These are phyloP conservation scores for Synaphobranchus kaupii DNA, from an alignment of 2,797 vertebrate species.

Conservation along the genomic window DNA sequence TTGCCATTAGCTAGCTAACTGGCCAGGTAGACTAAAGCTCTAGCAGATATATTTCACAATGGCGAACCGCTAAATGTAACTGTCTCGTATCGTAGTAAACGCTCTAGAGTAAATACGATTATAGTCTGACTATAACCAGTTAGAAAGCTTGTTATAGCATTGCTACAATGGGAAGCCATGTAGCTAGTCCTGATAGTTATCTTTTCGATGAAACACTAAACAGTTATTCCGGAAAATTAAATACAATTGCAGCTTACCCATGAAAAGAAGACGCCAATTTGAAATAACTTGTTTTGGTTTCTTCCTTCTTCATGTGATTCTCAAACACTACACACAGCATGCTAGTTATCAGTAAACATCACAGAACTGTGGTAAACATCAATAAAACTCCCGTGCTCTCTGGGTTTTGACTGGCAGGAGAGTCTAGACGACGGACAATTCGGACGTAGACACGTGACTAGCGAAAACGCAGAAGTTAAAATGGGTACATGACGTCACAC, in stretches of 20 bases:
- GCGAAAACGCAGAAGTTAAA: not conserved
- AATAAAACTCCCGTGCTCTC: not conserved
- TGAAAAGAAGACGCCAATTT: slow-evolving; percentile 2
- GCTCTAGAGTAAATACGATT: not conserved
- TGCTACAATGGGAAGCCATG: not conserved
- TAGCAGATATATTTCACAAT: not conserved
- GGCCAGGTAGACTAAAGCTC: not conserved
- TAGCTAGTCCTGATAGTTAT: not conserved
- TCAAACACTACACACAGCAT: not conserved
- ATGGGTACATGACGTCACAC: not conserved
- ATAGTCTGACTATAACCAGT: not conserved
- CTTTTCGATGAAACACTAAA: not conserved
- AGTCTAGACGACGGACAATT: not conserved
- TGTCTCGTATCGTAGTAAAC: not conserved
- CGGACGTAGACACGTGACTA: not conserved
- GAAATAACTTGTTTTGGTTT: not conserved
- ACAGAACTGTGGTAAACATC: not conserved
- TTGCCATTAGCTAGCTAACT: not conserved
- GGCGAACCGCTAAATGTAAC: not conserved
- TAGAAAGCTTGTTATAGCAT: not conserved
- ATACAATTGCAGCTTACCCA: not conserved
- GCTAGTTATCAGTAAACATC: not conserved
- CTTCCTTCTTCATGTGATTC: not conserved
- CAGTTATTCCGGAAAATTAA: not conserved
- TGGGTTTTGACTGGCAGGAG: slow-evolving; percentile 6